Evolutionary conservation across 2,888 invertebrate genomes (phyloP).

Genomic region (Tipula confusa): DNA sequence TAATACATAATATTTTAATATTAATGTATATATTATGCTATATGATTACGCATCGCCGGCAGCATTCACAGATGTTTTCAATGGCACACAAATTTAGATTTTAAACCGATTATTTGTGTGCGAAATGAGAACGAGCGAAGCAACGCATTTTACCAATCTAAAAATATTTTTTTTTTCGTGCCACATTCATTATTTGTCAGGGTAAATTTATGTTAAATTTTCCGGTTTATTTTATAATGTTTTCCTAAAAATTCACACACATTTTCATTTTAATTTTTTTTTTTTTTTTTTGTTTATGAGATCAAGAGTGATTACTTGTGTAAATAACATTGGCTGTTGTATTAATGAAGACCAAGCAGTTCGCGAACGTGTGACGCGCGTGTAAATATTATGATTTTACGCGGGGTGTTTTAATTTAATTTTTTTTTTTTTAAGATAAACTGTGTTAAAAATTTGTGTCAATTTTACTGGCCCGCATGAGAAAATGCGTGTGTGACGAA

Average conservation of each 20-base stretch:
- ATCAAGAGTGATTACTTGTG: neutral
- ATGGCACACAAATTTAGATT: neutral
- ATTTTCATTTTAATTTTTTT: no score
- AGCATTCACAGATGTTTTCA: neutral
- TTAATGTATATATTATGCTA: no score
- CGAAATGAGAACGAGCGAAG: neutral
- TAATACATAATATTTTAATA: neutral
- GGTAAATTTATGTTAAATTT: conserved; percentile 9
- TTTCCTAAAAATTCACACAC: neutral
- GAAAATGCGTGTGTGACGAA: no score
- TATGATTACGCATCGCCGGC: neutral
- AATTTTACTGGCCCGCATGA: neutral
- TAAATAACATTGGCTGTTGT: no score
- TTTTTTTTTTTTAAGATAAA: neutral
- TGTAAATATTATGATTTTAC: neutral
- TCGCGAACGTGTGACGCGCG: neutral
- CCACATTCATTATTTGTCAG: neutral
- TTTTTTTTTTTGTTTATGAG: neutral
- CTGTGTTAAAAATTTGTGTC: neutral
- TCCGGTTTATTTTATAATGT: neutral
- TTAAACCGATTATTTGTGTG: no score
- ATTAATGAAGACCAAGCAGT: neutral
- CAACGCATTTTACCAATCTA: neutral
- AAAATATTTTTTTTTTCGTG: neutral
- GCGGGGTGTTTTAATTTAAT: neutral